These are phyloP conservation scores for Tachina fera DNA, from an alignment of 2,888 invertebrate genomes.

Conservation along the genomic window DNA sequence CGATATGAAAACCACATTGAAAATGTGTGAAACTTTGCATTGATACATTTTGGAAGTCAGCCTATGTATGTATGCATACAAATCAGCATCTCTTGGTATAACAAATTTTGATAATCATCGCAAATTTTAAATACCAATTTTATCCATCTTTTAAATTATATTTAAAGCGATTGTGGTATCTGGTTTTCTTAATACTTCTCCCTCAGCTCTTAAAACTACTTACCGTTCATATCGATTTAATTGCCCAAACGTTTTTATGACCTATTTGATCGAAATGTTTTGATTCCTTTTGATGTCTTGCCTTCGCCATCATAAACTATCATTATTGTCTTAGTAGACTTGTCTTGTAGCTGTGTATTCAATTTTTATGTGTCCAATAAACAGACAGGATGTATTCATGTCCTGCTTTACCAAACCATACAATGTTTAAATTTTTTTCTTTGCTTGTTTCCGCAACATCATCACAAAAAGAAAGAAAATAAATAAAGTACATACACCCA, in stretches of 20 bases:
- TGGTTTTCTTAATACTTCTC: neutral
- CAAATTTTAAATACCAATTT: neutral
- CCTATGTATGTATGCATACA: too few species aligned
- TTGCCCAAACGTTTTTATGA: constrained; percentile 45
- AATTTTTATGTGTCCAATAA: constrained; percentile 32
- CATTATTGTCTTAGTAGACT: neutral
- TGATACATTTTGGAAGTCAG: too few species aligned
- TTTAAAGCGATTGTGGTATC: neutral
- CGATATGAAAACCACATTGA: too few species aligned
- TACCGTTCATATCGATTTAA: constrained; percentile 21
- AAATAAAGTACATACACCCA: constrained; percentile 23
- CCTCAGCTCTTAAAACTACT: constrained; percentile 1
- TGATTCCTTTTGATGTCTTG: constrained; percentile 17
- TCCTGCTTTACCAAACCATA: neutral
- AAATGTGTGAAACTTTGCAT: too few species aligned
- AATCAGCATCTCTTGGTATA: too few species aligned
- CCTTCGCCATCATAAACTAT: constrained; percentile 5
- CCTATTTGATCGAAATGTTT: constrained; percentile 44
- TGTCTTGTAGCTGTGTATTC: neutral
- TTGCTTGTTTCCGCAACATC: neutral
- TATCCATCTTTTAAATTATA: neutral
- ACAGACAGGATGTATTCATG: constrained; percentile 7
- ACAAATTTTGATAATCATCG: too few species aligned
- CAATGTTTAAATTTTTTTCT: constrained; percentile 10
- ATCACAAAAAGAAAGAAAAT: constrained; percentile 4